Evolutionary conservation across 2,888 invertebrate genomes (phyloP), one percentile per base, ranked within the genome.

Genomic region (Pristionchus arcanus): DNA sequence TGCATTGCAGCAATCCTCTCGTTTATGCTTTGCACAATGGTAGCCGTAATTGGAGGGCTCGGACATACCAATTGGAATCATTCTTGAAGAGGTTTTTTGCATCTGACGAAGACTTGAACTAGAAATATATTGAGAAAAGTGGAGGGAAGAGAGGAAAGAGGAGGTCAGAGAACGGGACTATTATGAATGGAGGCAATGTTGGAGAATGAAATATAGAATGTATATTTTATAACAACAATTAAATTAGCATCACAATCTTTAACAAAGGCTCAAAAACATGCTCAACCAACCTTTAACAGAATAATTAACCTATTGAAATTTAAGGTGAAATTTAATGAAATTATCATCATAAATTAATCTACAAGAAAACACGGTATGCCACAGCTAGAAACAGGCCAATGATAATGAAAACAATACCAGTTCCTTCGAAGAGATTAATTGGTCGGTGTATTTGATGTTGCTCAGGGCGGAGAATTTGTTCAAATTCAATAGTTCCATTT

Each of bases 51-150:
- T 42, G 37, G 74, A 74, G 37, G 37, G 37, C 37, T 21, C 21
- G 74, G 42, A 34, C 3, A 19, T 37, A 74, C 37, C 83, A 49
- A 83, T 49, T 83, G 42, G 53, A n/a, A n/a, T 28, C 83, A 53
- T 83, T 83, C 83, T 25, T 42, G 74, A 37, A 37, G 37, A 34
- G 74, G n/a, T n/a, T 16, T 74, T 74, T 74, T 3, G 7, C 74
- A 37, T 37, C 37, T 74, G 74, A 74, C 37, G 74, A 0, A 19
- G 37, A 42, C 21, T 74, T 42, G 74, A 9, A 74, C 74, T 74
- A 37, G 74, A 74, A 74, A 74, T 74, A 74, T 37, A 74, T n/a
- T 28, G 81, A 81, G 49, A 81, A 28, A 42, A 49, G 25, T n/a
- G 49, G 37, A 2, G 16, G 49, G 28, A 81, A 53, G 1, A 81